Evolutionary conservation across 64 coral and sea anemone species (phyloP), one percentile per base, ranked within the genome.

Genomic region (Montipora cactus): DNA sequence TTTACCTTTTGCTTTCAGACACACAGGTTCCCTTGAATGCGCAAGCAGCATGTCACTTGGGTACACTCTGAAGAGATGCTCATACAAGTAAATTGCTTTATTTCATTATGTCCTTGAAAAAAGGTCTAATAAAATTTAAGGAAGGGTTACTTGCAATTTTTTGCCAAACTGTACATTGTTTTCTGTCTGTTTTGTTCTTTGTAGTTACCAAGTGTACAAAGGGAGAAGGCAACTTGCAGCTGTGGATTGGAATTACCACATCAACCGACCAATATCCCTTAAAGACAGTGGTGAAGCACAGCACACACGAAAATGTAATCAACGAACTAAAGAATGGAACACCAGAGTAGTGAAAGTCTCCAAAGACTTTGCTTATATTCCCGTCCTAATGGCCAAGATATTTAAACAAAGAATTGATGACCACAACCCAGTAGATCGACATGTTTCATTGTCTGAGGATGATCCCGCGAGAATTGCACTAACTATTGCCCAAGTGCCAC

Each of bases 11-110:
- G 59, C 59, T 64, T 64, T 64, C 59, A 64, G 59, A 64, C 59
- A 64, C 14, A 64, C 59, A 64, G 59, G 59, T 64, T 64, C 59
- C 9, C 59, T 64, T 11, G 59, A 64, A 64, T 64, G 59, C 13
- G 59, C 59, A 11, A 64, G 7, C 14, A 64, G 59, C 70, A 75
- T 89, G 74, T 89, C 87, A 53, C 20, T 76, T 15, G 72, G 64
- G 8, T 89, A 89, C 75, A 37, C 71, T 10, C 87, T 72, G 7
- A 89, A 89, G 55, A 49, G 70, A 62, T 89, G 87, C 22, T 75
- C 46, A 47, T 89, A 73, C 58, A 48, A 49, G 87, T 76, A 89
- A 89, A 48, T 82, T 47, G 5, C 74, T 15, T 46, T 5, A 9
- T 23, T 74, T 55, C 52, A 55, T 55, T 55, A 55, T 55, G 6